These are phyloP conservation scores for Bombyx mori DNA, from an alignment of 1,140 invertebrate genomes.

Conservation along the genomic window DNA sequence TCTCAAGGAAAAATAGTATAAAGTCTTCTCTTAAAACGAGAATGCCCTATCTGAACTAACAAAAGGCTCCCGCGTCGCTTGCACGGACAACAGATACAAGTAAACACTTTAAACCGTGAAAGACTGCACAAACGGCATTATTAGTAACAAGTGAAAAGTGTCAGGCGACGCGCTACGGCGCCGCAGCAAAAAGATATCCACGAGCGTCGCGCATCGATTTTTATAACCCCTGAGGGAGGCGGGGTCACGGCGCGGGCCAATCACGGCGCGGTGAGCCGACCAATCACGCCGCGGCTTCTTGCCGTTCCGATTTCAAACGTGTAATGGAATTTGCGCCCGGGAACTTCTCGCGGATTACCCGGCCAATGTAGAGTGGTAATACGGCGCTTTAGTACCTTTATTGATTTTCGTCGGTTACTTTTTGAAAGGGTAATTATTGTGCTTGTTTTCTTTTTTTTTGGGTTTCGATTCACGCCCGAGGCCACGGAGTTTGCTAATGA, in stretches of 20 bases:
- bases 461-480: neutral
- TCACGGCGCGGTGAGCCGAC: slow-evolving; percentile 56
- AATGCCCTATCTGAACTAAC: slow-evolving; percentile 49
- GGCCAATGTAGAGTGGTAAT: slow-evolving; percentile 51
- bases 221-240: slow-evolving; percentile 58
- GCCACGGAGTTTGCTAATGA: neutral
- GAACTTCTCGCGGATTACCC: slow-evolving; percentile 53
- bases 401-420: slow-evolving; percentile 7
- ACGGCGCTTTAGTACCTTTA: slow-evolving; percentile 10
- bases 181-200: slow-evolving; percentile 52
- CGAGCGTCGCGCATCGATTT: slow-evolving; percentile 57
- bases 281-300: slow-evolving; percentile 52
- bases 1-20: slow-evolving; percentile 16
- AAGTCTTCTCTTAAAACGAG: slow-evolving; percentile 43
- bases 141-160: slow-evolving; percentile 59
- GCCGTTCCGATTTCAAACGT: slow-evolving; percentile 56
- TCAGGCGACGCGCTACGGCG: slow-evolving; percentile 46
- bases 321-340: slow-evolving; percentile 67
- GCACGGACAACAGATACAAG: slow-evolving; percentile 58
- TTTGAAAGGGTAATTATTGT: slow-evolving; percentile 6
- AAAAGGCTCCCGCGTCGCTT: slow-evolving; percentile 56
- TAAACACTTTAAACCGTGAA: slow-evolving; percentile 64
- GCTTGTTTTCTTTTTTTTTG: slow-evolving; percentile 3
- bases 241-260: slow-evolving; percentile 56
- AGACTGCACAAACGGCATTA: slow-evolving; percentile 61